These are phyloP conservation scores for Antedon bifida DNA, from an alignment of 35 echinoderm and acorn worm species.

Conservation along the genomic window DNA sequence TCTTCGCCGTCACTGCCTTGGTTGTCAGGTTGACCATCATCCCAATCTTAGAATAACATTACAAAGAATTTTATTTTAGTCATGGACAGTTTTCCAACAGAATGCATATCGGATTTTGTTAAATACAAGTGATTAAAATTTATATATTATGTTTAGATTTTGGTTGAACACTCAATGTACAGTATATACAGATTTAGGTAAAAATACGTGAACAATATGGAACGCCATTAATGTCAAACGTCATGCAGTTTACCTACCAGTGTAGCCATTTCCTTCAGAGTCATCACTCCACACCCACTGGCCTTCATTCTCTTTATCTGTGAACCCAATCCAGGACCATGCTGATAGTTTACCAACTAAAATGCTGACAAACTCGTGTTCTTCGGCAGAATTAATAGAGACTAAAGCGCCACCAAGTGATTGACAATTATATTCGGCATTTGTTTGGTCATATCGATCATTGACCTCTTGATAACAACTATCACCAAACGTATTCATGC, in stretches of 20 bases:
- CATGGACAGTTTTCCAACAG: too few species aligned
- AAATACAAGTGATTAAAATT: too few species aligned
- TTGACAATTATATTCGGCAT: neutral
- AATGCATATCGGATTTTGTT: too few species aligned
- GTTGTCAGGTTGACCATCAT: neutral
- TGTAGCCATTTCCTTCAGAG: neutral
- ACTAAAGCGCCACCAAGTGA: neutral
- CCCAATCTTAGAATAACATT: neutral
- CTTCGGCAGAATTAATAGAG: neutral
- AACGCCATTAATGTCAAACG: too few species aligned
- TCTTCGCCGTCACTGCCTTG: neutral
- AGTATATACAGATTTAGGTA: too few species aligned
- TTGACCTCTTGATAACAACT: neutral
- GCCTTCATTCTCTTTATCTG: neutral
- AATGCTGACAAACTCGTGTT: neutral
- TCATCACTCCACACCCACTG: neutral
- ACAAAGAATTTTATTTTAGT: too few species aligned
- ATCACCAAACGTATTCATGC: neutral
- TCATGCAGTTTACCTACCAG: neutral
- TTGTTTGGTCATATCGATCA: neutral
- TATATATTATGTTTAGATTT: too few species aligned
- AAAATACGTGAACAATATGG: too few species aligned
- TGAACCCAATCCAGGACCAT: neutral
- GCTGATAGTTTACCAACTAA: neutral
- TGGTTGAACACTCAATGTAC: too few species aligned